Evolutionary conservation across 2,113 vertebrate genomes (phyloP).

Genomic region (Hystrix cristata): DNA sequence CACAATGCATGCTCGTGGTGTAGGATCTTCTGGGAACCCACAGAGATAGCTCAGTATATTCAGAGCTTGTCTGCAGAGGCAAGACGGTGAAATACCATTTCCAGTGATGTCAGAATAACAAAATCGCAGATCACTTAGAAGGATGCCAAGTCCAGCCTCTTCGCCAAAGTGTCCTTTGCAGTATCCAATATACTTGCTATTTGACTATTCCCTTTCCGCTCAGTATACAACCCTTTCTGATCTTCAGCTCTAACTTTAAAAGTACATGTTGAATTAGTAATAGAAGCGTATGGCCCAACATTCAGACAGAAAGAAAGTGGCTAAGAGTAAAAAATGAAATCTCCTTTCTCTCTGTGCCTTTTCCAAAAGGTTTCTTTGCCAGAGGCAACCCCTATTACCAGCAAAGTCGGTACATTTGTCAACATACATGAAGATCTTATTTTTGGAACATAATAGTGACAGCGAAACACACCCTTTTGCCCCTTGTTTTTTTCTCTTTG

Average conservation of each 20-base stretch:
- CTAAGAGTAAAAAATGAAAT: not conserved
- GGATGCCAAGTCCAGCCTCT: not conserved
- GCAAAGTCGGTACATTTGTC: conserved; percentile 5
- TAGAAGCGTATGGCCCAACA: not conserved
- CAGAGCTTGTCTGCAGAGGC: not conserved
- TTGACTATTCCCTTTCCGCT: not conserved
- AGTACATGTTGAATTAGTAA: not conserved
- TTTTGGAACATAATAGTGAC: not conserved
- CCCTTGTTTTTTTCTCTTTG: not conserved
- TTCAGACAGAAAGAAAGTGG: not conserved
- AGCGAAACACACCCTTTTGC: not conserved
- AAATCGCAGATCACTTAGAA: not conserved
- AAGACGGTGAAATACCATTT: not conserved
- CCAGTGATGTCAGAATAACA: not conserved
- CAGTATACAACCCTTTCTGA: not conserved
- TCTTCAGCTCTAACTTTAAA: not conserved
- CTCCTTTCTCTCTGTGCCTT: not conserved
- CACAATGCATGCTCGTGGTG: not conserved
- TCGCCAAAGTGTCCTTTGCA: not conserved
- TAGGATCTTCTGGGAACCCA: not conserved
- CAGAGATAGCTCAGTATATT: not conserved
- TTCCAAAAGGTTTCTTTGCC: conserved; percentile 9
- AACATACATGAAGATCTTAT: not conserved
- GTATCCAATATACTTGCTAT: not conserved
- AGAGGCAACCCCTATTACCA: not conserved